These are phyloP conservation scores for Melanogrammus aeglefinus DNA, from an alignment of 2,797 vertebrate species.

Conservation along the genomic window DNA sequence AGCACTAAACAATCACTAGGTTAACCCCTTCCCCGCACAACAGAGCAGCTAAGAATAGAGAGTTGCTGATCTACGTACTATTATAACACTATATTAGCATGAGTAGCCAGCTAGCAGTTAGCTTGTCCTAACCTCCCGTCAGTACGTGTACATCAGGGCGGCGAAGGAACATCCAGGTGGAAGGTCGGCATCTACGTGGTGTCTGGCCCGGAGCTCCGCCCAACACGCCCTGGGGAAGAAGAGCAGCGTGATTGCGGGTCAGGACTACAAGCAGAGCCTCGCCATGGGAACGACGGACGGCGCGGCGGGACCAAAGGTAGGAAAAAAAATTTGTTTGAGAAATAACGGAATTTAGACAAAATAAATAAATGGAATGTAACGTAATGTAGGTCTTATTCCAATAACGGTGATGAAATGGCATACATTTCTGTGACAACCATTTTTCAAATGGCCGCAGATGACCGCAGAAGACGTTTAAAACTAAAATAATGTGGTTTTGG, in stretches of 20 bases:
- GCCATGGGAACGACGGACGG: slow-evolving; percentile 83
- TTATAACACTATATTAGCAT: background rate
- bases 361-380: no score
- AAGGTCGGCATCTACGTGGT: slow-evolving; percentile 81
- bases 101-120: background rate
- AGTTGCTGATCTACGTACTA: no score
- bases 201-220: slow-evolving; percentile 76
- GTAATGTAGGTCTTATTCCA: no score
- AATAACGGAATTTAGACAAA: background rate
- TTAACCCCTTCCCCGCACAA: no score
- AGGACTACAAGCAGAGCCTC: slow-evolving; percentile 85
- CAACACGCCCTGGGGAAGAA: slow-evolving; percentile 73
- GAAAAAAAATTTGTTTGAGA: background rate
- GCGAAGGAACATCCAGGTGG: slow-evolving; percentile 74
- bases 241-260: slow-evolving; percentile 79
- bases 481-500: no score
- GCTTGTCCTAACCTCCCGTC: slow-evolving; percentile 24
- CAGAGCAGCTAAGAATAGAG: no score
- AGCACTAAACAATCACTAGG: no score
- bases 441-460: no score
- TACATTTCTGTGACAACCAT: no score
- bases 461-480: no score
- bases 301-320: slow-evolving; percentile 79
- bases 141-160: slow-evolving; percentile 89
- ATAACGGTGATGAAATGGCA: no score